Conservation (phyloP, 2,888 invertebrate species). For the Pycnomerus fuliginosus region DNA sequence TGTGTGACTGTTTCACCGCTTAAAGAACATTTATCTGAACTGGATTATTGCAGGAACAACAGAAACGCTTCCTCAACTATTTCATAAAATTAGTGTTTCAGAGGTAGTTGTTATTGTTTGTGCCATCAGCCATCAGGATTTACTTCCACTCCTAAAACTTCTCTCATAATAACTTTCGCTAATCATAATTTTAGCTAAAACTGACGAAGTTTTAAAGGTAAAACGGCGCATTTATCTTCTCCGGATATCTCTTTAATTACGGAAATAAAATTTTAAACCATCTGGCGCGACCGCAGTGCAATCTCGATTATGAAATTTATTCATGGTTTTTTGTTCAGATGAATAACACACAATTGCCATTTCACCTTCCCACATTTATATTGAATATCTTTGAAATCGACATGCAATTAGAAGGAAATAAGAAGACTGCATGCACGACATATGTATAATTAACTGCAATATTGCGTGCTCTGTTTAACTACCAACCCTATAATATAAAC, state of each 20-base stretch:
- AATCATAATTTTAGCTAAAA: neutral
- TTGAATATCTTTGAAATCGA: slow-evolving; percentile 42
- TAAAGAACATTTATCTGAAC: slow-evolving; percentile 4
- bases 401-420: slow-evolving; percentile 44
- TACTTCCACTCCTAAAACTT: neutral
- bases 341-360: slow-evolving; percentile 27
- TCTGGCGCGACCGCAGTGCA: no score
- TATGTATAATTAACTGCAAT: slow-evolving; percentile 40
- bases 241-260: slow-evolving; percentile 27
- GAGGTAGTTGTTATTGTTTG: neutral
- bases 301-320: no score
- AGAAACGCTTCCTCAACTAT: slow-evolving; percentile 16
- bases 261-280: no score
- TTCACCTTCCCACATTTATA: slow-evolving; percentile 18
- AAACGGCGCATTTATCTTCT: slow-evolving; percentile 1
- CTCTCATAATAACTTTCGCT: neutral
- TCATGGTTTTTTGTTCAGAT: slow-evolving; percentile 33
- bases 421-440: slow-evolving; percentile 43
- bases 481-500: slow-evolving; percentile 16
- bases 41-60: slow-evolving; percentile 24
- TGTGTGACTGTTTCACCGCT: slow-evolving; percentile 8
- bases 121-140: neutral
- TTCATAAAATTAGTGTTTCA: slow-evolving; percentile 5
- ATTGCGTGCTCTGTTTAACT: slow-evolving; percentile 40
- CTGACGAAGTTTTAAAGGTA: neutral